phyloP scores from a whole-genome alignment of 2,113 vertebrate species.

The Tragelaphus buxtoni region DNA sequence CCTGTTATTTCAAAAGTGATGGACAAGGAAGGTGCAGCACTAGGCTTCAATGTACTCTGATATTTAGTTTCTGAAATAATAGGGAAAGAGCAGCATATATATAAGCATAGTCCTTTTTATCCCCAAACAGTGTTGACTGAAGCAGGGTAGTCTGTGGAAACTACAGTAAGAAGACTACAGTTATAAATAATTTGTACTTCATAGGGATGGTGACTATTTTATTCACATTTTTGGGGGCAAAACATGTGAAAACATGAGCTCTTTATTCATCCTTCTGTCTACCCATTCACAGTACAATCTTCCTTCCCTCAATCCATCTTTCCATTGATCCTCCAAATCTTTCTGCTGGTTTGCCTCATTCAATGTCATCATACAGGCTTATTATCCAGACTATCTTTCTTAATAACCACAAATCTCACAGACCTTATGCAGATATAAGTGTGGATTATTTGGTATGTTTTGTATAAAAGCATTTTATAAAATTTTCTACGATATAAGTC shows the following conservation, averaged over 20 bases:
- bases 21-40: constrained; percentile 88
- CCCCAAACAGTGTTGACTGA: background rate
- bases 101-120: constrained; percentile 67
- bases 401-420: background rate
- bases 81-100: constrained; percentile 79
- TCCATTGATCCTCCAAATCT: background rate
- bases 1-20: constrained; percentile 93
- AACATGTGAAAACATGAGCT: background rate
- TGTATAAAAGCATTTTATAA: background rate
- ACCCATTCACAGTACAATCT: background rate
- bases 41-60: constrained; percentile 86
- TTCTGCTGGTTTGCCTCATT: background rate
- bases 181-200: constrained; percentile 38
- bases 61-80: constrained; percentile 90
- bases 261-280: background rate
- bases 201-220: background rate
- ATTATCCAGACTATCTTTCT: background rate
- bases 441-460: background rate
- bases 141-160: background rate
- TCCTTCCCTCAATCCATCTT: background rate
- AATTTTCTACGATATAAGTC: background rate
- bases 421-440: background rate
- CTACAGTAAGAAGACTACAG: background rate
- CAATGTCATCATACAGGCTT: background rate
- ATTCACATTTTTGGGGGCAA: background rate